Base-by-base conservation (phyloP, 2,797 vertebrate genomes). In the Gastrophryne carolinensis region DNA sequence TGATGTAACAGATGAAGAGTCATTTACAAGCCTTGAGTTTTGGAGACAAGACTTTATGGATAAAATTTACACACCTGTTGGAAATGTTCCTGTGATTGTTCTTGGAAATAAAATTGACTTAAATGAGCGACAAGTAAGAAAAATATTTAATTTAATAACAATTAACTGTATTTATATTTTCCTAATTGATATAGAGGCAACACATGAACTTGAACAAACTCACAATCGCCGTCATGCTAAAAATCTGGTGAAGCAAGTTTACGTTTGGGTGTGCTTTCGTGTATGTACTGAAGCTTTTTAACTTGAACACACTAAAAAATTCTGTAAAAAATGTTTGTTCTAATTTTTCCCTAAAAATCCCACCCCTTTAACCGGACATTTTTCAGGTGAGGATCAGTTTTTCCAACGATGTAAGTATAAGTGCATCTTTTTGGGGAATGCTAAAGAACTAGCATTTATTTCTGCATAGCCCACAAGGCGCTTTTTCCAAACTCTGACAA, bases 91-190 rank as follows among this genome's bases (percentile, higher is more conserved):
- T 44, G 91, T 93, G 82, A 87, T 91, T 0, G 85, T 91, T 67
- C 80, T 93, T 79, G 91, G 91, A 24, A 93, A 93, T 81, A 93
- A 93, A 80, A 90, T 91, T 0, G 92, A 93, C 73, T 63, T 91
- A 69, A 69, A 64, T 0, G 86, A 90, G 7, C 85, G 90, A 15
- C 87, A 92, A 89, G 92, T 93, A 81, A 63, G 79, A 63, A 4
- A 0, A 13, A 26, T 4, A 13, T 54, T n/a, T 10, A 1, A 58
- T n/a, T n/a, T n/a, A 26, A 61, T 39, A 3, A 49, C 5, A 4
- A 13, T 23, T 26, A 10, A 60, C 17, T 11, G 3, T 11, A 5
- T 30, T 49, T 64, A 13, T 64, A 3, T 9, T 17, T 2, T 37
- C 3, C 32, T 34, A 5, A 61, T 23, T 61, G 21, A 39, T 9